These are phyloP conservation scores for Epinephelus lanceolatus DNA, from an alignment of 2,113 vertebrate species.

Conservation along the genomic window DNA sequence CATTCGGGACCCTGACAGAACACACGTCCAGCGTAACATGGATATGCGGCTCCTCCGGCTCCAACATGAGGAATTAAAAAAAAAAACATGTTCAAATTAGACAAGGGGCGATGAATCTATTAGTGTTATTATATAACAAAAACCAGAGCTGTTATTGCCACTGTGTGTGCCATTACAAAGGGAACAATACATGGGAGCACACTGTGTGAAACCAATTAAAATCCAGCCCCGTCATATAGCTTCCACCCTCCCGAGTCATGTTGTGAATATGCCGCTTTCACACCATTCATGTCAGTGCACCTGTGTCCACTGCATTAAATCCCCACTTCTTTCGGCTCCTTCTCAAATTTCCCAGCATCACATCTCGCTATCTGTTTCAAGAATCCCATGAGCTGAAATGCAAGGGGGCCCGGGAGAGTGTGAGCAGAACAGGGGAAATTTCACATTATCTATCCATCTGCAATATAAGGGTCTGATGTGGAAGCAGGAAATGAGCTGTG, in stretches of 20 bases:
- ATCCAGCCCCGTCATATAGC: slow-evolving; percentile 76
- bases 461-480: slow-evolving; percentile 73
- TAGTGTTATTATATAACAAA: slow-evolving; percentile 80
- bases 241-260: slow-evolving; percentile 67
- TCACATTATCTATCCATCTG: slow-evolving; percentile 77
- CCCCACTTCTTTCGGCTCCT: slow-evolving; percentile 50
- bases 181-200: slow-evolving; percentile 74
- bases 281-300: slow-evolving; percentile 72
- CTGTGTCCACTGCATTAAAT: slow-evolving; percentile 73
- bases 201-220: slow-evolving; percentile 81
- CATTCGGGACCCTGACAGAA: slow-evolving; percentile 36
- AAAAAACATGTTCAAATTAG: slow-evolving; percentile 61
- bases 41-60: slow-evolving; percentile 28
- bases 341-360: slow-evolving; percentile 63
- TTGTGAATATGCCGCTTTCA: slow-evolving; percentile 71
- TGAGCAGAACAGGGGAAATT: slow-evolving; percentile 62
- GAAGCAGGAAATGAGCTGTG: slow-evolving; percentile 79
- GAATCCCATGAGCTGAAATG: slow-evolving; percentile 59
- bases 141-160: slow-evolving; percentile 69
- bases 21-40: slow-evolving; percentile 18
- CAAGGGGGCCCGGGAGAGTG: slow-evolving; percentile 55
- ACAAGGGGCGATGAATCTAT: slow-evolving; percentile 74
- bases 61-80: slow-evolving; percentile 42
- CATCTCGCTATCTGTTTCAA: slow-evolving; percentile 64
- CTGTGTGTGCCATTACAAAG: slow-evolving; percentile 74